Evolutionary conservation across 2,797 vertebrate genomes (phyloP), one percentile per base, ranked within the genome.

Genomic region (Novumbra hubbsi): DNA sequence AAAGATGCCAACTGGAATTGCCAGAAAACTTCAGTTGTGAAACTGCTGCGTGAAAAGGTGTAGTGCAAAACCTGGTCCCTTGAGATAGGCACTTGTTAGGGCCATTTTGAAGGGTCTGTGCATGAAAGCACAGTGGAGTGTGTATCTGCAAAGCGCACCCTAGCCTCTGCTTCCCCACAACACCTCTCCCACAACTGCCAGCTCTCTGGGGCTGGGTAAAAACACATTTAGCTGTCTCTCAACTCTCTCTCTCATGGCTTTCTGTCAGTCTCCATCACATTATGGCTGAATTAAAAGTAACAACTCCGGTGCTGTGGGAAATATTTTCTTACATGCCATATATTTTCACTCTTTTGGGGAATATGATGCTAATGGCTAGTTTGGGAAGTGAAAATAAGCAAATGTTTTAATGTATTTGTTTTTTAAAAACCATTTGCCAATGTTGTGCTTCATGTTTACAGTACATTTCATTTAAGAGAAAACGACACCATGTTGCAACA

Each of bases 61-160:
- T 88, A 86, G 82, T 78, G 83, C 84, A 83, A 82, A 80, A 85
- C 77, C 64, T 3, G 81, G 81, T 88, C 89, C 84, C 86, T 24
- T 75, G 83, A 89, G 90, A 91, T 85, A 88, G 85, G 77, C 67
- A 79, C 73, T 83, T 87, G 87, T 84, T 85, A 77, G 77, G 80
- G 84, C 81, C 84, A 84, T 85, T 88, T 88, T 91, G 88, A 91
- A 81, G 87, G 84, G 81, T 80, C 83, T 83, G 82, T 82, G 85
- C 85, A 85, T 88, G 80, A 90, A 91, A 87, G 85, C 78, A 0
- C 77, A 71, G 71, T 79, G 72, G 81, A 45, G 41, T 85, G 83
- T 86, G 85, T 91, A 90, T 91, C 88, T 88, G 89, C 76, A 88
- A 88, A 90, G 87, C 88, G 86, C 91, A 90, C 87, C 87, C 60